phyloP scores from a whole-genome alignment of 2,113 vertebrate genomes.

The Zosterops hypoxanthus region DNA sequence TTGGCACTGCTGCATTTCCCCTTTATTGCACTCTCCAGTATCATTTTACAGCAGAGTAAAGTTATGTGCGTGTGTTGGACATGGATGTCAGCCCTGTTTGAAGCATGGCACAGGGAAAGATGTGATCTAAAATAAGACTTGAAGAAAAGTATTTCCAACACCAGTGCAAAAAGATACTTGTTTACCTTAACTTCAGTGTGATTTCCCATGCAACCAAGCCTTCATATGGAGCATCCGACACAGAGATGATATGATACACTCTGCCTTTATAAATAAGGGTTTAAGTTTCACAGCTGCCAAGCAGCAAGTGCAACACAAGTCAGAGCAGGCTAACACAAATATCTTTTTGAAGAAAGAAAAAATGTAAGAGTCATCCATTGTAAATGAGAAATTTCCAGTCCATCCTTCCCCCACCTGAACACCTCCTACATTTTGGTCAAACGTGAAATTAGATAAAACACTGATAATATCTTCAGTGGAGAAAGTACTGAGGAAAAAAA shows the following conservation, averaged over 20 bases:
- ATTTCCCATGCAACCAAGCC: neutral
- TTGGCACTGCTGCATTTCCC: neutral
- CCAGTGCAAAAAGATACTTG: neutral
- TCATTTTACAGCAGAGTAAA: neutral
- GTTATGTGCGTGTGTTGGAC: neutral
- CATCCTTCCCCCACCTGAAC: neutral
- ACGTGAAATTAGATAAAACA: neutral
- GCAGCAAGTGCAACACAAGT: neutral
- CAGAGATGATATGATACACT: neutral
- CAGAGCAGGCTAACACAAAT: neutral
- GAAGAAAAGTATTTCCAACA: neutral
- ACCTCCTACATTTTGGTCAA: neutral
- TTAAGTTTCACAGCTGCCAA: neutral
- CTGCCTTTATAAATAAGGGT: neutral
- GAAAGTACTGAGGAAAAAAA: neutral
- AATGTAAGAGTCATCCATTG: neutral
- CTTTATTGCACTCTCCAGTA: neutral
- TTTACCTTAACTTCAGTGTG: neutral
- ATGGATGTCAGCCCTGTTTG: neutral
- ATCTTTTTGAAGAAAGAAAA: neutral
- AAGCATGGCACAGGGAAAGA: neutral
- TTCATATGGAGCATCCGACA: neutral
- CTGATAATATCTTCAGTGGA: neutral
- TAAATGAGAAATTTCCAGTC: neutral
- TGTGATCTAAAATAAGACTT: neutral